Percentiles rank a stretch among this genome's conserved stretches.
These are phyloP conservation scores for Cairina moschata DNA, from an alignment of 2,113 vertebrate species.

Conservation along the genomic window DNA sequence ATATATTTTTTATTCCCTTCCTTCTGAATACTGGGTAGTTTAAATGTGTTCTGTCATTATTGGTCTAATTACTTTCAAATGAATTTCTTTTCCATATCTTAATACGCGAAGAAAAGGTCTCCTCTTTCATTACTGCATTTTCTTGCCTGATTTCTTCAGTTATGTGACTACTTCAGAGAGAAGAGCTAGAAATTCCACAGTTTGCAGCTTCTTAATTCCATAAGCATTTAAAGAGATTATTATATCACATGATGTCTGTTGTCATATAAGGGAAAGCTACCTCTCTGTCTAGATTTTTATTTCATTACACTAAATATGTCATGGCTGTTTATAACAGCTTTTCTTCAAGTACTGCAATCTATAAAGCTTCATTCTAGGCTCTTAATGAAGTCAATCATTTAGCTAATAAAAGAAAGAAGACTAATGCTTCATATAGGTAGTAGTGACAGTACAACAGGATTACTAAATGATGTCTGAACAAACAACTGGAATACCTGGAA, in stretches of 20 bases:
- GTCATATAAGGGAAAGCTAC: background rate
- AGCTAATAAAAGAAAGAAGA: constrained; percentile 54
- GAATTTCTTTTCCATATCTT: background rate
- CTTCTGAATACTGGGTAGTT: background rate
- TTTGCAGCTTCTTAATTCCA: background rate
- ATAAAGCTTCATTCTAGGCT: constrained; percentile 45
- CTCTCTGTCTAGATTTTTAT: constrained; percentile 31
- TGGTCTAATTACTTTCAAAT: background rate
- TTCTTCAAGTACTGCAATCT: constrained; percentile 28
- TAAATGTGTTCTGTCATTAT: background rate
- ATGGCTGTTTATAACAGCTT: constrained; percentile 50
- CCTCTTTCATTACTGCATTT: background rate
- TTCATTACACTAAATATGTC: constrained; percentile 43
- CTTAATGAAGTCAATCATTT: constrained; percentile 47
- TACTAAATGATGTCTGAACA: background rate
- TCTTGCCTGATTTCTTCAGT: background rate
- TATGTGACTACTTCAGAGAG: background rate
- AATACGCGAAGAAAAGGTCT: background rate
- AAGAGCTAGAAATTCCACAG: background rate
- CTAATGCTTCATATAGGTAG: constrained; percentile 12
- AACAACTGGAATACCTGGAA: background rate
- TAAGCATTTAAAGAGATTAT: background rate
- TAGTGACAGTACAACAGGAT: background rate
- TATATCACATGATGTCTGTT: background rate
- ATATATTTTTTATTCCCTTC: rapidly evolving